Evolutionary conservation across 2,888 invertebrate species (phyloP).

Genomic region (Chalcosyrphus nemorum): DNA sequence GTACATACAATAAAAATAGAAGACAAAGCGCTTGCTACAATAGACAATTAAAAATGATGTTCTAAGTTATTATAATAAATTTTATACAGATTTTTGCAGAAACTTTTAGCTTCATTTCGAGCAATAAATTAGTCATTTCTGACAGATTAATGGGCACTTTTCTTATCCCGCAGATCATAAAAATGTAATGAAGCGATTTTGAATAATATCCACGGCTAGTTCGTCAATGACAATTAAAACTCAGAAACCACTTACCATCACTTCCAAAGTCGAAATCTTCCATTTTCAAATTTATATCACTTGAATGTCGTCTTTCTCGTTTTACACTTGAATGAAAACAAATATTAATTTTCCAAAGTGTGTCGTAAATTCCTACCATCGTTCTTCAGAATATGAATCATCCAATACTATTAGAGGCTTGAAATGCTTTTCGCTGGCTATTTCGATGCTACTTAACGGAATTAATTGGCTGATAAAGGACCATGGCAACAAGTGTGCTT

Average conservation of each 20-base stretch:
- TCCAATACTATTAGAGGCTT: constrained; percentile 10
- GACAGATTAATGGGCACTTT: background rate
- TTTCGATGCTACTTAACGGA: constrained; percentile 38
- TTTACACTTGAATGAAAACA: background rate
- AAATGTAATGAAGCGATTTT: background rate
- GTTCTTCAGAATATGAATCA: background rate
- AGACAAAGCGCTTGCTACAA: background rate
- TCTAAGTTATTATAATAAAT: background rate
- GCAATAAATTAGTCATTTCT: background rate
- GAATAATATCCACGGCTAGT: background rate
- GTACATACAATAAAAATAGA: background rate
- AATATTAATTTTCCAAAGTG: constrained; percentile 30
- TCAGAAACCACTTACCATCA: background rate
- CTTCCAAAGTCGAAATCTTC: background rate
- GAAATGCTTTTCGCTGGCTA: constrained; percentile 19
- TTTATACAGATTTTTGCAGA: background rate
- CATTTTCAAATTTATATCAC: background rate
- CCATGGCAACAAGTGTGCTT: constrained; percentile 47
- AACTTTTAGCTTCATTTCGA: background rate
- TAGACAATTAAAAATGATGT: background rate
- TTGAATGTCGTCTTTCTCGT: background rate
- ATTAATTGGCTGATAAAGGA: constrained; percentile 51
- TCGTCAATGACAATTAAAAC: background rate
- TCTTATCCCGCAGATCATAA: background rate
- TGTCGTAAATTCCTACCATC: constrained; percentile 20